A percentile compares a stretch with the other conserved stretches of the same genome.
Conservation (phyloP, 2,888 invertebrate genomes). For the Alentia gelatinosa region DNA sequence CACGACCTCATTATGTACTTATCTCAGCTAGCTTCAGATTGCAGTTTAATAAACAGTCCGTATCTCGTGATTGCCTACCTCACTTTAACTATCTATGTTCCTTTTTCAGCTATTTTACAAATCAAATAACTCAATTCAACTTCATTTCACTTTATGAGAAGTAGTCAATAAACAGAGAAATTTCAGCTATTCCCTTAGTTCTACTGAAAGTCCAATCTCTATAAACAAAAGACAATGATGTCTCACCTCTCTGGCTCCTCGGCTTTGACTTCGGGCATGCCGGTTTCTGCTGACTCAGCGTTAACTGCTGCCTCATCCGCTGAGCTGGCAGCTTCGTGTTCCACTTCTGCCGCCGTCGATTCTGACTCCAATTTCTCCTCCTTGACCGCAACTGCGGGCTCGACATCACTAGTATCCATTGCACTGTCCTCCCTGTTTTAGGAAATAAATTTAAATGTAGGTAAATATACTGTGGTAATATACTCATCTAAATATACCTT, state of each 20-base stretch:
- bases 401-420: constrained; percentile 61
- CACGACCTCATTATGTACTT: background rate
- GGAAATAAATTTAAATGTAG: too few relatives aligned
- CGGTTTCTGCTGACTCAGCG: background rate
- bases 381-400: constrained; percentile 53
- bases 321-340: background rate
- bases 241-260: background rate
- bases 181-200: too few relatives aligned
- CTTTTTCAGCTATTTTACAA: too few relatives aligned
- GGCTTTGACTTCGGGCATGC: background rate
- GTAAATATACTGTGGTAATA: too few relatives aligned
- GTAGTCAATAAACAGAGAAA: too few relatives aligned
- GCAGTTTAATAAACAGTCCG: background rate
- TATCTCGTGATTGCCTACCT: too few relatives aligned
- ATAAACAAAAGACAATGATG: too few relatives aligned
- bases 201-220: too few relatives aligned
- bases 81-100: too few relatives aligned
- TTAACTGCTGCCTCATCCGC: background rate
- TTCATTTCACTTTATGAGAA: too few relatives aligned
- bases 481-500: too few relatives aligned
- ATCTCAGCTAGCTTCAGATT: background rate
- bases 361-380: constrained; percentile 66
- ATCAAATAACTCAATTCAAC: too few relatives aligned
- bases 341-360: constrained; percentile 2
- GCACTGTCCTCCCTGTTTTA: constrained; percentile 38